Conservation (phyloP, 92 coral and sea anemone genomes). For the Virgularia gustaviana region DNA sequence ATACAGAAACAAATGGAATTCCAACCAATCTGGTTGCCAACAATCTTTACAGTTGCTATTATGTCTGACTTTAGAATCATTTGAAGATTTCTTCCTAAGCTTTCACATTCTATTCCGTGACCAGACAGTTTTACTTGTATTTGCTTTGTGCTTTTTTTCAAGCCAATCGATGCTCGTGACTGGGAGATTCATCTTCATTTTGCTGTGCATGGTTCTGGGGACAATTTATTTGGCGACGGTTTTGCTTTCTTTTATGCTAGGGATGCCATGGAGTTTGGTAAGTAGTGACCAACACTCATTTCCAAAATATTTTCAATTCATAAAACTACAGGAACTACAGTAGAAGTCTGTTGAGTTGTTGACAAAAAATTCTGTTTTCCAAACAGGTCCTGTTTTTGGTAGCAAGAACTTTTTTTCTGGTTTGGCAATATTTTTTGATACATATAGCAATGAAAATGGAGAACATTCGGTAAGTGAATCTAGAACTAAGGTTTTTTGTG, state of each 20-base stretch:
- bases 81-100: no score
- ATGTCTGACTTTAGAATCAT: no score
- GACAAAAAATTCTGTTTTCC: background rate
- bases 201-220: slow-evolving; percentile 76
- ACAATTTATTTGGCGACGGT: slow-evolving; percentile 86
- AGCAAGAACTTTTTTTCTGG: slow-evolving; percentile 80
- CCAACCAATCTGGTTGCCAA: no score
- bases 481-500: background rate
- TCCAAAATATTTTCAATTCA: background rate
- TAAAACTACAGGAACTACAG: background rate
- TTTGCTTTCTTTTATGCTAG: slow-evolving; percentile 90
- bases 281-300: background rate
- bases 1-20: no score
- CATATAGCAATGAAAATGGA: slow-evolving; percentile 91
- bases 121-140: no score
- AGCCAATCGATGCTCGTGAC: slow-evolving; percentile 77
- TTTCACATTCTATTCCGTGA: no score
- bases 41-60: no score
- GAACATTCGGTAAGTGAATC: slow-evolving; percentile 72
- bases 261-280: slow-evolving; percentile 74
- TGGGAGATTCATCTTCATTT: slow-evolving; percentile 93
- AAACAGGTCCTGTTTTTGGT: slow-evolving; percentile 85
- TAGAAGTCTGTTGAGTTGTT: background rate
- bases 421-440: slow-evolving; percentile 87
- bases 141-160: no score